Conservation (phyloP, 2,113 vertebrate genomes). For the Vulpes ferrilata region DNA sequence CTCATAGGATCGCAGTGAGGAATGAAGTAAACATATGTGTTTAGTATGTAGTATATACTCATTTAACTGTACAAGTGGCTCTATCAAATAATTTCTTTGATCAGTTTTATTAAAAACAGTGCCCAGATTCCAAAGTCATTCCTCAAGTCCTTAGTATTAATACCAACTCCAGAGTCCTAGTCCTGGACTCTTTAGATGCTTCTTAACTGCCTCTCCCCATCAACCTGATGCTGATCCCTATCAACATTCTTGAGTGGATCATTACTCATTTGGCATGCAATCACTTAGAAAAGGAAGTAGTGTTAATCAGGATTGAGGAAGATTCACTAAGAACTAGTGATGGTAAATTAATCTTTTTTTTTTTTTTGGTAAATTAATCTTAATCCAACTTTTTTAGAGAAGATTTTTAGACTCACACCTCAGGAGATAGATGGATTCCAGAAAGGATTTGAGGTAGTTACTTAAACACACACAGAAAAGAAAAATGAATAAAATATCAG, state of each 20-base stretch:
- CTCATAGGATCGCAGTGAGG: background rate
- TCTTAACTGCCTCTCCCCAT: background rate
- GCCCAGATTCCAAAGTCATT: background rate
- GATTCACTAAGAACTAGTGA: slow-evolving; percentile 11
- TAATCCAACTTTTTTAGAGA: background rate
- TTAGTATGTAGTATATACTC: background rate
- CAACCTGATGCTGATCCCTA: background rate
- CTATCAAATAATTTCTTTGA: background rate
- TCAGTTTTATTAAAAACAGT: background rate
- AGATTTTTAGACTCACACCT: background rate
- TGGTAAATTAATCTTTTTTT: background rate
- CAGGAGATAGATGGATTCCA: background rate
- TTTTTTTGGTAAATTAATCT: background rate
- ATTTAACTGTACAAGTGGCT: slow-evolving; percentile 1
- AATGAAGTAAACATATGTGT: background rate
- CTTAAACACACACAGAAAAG: background rate
- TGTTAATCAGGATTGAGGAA: background rate
- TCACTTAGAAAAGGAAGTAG: background rate
- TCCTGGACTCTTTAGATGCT: background rate
- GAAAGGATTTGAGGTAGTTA: slow-evolving; percentile 16
- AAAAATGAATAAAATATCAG: slow-evolving; percentile 14
- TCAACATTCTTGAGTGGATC: background rate
- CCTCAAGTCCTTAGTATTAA: background rate
- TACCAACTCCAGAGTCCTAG: background rate
- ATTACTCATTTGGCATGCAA: background rate